Base-by-base conservation (phyloP, 1,140 invertebrate species). In the Drosophila jambulina region DNA sequence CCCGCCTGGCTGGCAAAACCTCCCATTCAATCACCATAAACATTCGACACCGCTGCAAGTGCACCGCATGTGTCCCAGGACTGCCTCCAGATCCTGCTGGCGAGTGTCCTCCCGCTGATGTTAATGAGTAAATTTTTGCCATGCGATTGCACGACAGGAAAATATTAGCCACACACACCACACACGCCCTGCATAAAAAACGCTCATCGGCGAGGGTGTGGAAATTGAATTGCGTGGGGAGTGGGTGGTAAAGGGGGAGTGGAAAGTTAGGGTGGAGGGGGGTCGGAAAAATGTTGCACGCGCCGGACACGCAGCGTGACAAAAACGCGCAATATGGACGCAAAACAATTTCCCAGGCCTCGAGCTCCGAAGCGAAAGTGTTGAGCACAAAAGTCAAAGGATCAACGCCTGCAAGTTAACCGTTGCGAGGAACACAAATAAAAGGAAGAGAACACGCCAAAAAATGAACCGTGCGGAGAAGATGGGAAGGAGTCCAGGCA, bases 111-210 rank as follows among this genome's bases (percentile, higher is more conserved):
- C 61, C 72, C 72, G 74, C 74, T 72, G 84, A 79, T 84, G 75
- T 84, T 90, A 90, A 90, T 90, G 85, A 90, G 81, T 74, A 75
- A 75, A 85, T 79, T 88, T 74, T 78, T 57, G 82, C 63, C 78
- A 68, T 74, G 74, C 62, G 71, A 56, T 79, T 74, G 80, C 78
- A 64, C 72, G 78, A 67, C 85, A 83, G 85, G 79, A 90, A 83
- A 90, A 90, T 90, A 90, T 90, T 90, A 90, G 85, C 85, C 85
- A 74, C 85, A 74, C 85, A 25, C 51, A 88, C 75, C 83, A 81
- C 83, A 90, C 85, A 90, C 81, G 85, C 85, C 85, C 81, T 54
- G 81, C 85, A 85, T 90, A 90, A 90, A 90, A 88, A 87, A 88
- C 64, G 49, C 54, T 58, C 38, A 34, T 58, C 29, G 19, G 3